phyloP scores from a whole-genome alignment of 2,113 vertebrate species.

The Zosterops borbonicus region DNA sequence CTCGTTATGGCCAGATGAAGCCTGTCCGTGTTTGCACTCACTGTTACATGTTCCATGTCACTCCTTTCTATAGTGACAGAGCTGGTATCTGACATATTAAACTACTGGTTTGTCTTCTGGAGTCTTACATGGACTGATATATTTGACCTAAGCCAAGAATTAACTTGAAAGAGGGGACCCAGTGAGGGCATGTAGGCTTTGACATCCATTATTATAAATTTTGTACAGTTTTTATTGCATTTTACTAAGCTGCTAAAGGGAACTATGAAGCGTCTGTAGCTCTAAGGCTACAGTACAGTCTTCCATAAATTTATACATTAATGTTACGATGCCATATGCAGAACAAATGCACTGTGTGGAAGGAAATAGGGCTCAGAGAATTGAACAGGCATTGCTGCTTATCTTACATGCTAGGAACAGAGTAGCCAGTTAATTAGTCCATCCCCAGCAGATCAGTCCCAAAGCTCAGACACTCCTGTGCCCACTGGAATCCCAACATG shows the following conservation, averaged over 20 bases:
- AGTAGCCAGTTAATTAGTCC: slow-evolving; percentile 1
- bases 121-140: slow-evolving; percentile 18
- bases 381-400: slow-evolving; percentile 29
- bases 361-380: slow-evolving; percentile 53
- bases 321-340: slow-evolving; percentile 60
- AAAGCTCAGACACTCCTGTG: slow-evolving; percentile 18
- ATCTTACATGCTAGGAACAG: background rate
- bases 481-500: background rate
- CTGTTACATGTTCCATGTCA: slow-evolving; percentile 98
- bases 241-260: slow-evolving; percentile 67
- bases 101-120: background rate
- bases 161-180: slow-evolving; percentile 36
- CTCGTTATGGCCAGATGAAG: slow-evolving; percentile 95
- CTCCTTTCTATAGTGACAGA: slow-evolving; percentile 96
- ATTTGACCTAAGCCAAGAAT: slow-evolving; percentile 57
- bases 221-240: slow-evolving; percentile 62
- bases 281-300: slow-evolving; percentile 40
- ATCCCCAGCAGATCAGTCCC: background rate
- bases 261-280: slow-evolving; percentile 50
- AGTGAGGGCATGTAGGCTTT: slow-evolving; percentile 34
- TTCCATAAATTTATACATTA: slow-evolving; percentile 52
- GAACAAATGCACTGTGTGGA: slow-evolving; percentile 58
- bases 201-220: slow-evolving; percentile 58
- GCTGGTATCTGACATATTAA: slow-evolving; percentile 79
- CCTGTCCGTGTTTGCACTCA: slow-evolving; percentile 97